A percentile compares a stretch with the other conserved stretches of the same genome.
phyloP scores from a whole-genome alignment of 2,888 invertebrate species.

The Coremacera marginata region DNA sequence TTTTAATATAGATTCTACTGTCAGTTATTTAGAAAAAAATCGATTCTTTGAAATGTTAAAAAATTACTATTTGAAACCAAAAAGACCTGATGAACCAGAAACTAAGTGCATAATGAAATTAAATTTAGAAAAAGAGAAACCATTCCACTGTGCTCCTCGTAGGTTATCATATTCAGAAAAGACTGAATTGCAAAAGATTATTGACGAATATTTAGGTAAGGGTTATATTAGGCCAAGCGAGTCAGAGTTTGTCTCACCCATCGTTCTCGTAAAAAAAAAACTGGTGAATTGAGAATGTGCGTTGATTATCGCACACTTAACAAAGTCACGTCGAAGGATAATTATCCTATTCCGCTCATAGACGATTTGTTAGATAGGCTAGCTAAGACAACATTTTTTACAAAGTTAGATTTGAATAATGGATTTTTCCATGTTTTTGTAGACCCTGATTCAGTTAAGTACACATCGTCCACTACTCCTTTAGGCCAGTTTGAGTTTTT shows the following conservation, averaged over 20 bases:
- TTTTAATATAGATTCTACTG: too few relatives aligned
- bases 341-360: neutral
- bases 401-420: neutral
- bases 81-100: neutral
- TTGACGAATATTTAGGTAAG: neutral
- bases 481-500: neutral
- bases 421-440: neutral
- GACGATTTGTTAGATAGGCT: neutral
- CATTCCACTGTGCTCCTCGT: neutral
- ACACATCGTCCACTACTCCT: neutral
- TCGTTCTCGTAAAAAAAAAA: constrained; percentile 1
- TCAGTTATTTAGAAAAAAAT: too few relatives aligned
- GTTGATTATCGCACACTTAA: neutral
- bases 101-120: neutral
- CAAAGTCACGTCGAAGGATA: neutral
- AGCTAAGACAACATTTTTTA: neutral
- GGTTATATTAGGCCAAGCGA: constrained; percentile 8
- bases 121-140: neutral
- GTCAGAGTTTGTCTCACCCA: neutral
- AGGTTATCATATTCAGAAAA: constrained; percentile 2
- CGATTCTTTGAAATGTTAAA: neutral
- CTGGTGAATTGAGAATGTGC: neutral
- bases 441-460: neutral
- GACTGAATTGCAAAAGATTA: neutral
- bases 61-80: neutral